Percentiles rank a stretch among this genome's conserved stretches.
Conservation (phyloP, 2,888 invertebrate genomes). For the Phlogophora meticulosa region DNA sequence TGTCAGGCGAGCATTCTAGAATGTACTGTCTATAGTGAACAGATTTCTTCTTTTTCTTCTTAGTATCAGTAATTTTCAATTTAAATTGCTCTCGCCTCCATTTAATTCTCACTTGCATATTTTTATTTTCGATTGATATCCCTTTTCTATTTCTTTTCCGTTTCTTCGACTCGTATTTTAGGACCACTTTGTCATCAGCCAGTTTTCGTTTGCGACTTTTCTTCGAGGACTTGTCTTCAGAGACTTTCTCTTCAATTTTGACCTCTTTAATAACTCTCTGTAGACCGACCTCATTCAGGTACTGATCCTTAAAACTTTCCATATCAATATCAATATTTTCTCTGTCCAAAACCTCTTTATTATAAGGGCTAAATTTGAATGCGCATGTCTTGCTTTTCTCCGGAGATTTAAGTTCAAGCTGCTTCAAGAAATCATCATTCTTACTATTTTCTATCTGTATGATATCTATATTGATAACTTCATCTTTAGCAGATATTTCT, state of each 20-base stretch:
- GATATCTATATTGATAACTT: slow-evolving; percentile 76
- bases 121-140: slow-evolving; percentile 68
- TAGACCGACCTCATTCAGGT: slow-evolving; percentile 78
- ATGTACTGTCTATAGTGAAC: slow-evolving; percentile 77
- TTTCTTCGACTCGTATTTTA: slow-evolving; percentile 46
- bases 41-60: slow-evolving; percentile 46
- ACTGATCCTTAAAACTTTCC: slow-evolving; percentile 82
- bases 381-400: slow-evolving; percentile 64
- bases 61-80: slow-evolving; percentile 71
- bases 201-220: slow-evolving; percentile 46
- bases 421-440: slow-evolving; percentile 31
- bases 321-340: slow-evolving; percentile 76
- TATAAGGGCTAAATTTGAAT: slow-evolving; percentile 75
- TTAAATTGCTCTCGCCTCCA: slow-evolving; percentile 72
- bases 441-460: slow-evolving; percentile 65
- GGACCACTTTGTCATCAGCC: slow-evolving; percentile 7
- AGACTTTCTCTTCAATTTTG: not conserved
- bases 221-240: slow-evolving; percentile 14
- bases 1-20: slow-evolving; percentile 72
- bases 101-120: slow-evolving; percentile 78
- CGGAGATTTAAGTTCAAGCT: slow-evolving; percentile 57
- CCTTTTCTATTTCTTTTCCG: slow-evolving; percentile 49
- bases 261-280: slow-evolving; percentile 21
- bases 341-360: slow-evolving; percentile 70
- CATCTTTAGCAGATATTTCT: slow-evolving; percentile 79